These are phyloP conservation scores for Siniperca obscura DNA, from an alignment of 2,797 vertebrate genomes.

Conservation along the genomic window DNA sequence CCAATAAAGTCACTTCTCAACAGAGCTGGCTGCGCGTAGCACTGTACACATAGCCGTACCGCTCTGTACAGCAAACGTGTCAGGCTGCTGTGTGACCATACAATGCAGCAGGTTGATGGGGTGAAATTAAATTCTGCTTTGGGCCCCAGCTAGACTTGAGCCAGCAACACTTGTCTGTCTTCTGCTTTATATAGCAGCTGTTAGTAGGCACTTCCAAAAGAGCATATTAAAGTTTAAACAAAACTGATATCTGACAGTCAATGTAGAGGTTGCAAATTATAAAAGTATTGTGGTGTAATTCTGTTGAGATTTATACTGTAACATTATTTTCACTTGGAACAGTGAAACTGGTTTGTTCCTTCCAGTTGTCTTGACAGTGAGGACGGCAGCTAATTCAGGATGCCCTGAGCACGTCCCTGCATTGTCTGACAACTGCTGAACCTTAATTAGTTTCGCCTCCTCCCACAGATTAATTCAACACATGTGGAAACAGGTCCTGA, in stretches of 20 bases:
- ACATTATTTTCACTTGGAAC: background rate
- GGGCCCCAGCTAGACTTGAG: background rate
- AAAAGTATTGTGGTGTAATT: background rate
- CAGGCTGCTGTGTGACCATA: background rate
- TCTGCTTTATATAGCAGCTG: conserved; percentile 7
- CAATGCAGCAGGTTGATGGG: background rate
- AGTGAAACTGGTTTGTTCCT: background rate
- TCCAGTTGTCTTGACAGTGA: conserved; percentile 32
- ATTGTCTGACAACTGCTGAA: conserved; percentile 52
- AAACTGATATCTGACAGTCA: background rate
- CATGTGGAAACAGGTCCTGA: conserved; percentile 28
- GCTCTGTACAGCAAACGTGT: background rate
- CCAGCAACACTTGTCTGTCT: conserved; percentile 5
- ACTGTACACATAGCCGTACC: too few species aligned
- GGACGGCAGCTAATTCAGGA: background rate
- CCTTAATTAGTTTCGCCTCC: conserved; percentile 26
- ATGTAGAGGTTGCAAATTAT: background rate
- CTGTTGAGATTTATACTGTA: background rate
- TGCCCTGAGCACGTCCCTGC: conserved; percentile 1
- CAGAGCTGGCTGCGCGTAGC: background rate
- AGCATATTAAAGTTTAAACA: background rate
- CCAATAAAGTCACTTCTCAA: background rate
- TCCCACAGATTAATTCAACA: conserved; percentile 14
- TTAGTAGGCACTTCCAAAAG: background rate
- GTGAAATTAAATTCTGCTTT: conserved; percentile 17